Percentiles rank a stretch among this genome's conserved stretches.
phyloP scores from a whole-genome alignment of 2,797 vertebrate genomes.

The Oreortyx pictus region DNA sequence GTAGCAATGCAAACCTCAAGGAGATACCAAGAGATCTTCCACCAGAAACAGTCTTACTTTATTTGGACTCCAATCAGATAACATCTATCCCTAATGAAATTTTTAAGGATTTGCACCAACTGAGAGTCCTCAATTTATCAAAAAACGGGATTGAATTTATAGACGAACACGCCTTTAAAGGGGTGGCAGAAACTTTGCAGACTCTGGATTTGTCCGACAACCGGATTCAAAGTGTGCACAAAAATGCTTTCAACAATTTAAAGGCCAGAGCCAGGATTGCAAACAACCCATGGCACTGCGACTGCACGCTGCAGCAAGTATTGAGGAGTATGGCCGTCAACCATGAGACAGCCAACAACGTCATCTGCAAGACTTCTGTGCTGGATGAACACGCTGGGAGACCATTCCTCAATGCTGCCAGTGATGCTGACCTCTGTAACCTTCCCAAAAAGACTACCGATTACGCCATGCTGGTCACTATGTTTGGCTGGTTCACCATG shows the following conservation, averaged over 20 bases:
- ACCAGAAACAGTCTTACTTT: conserved; percentile 90
- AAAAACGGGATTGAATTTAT: conserved; percentile 95
- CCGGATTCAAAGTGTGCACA: conserved; percentile 95
- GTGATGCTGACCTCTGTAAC: conserved; percentile 94
- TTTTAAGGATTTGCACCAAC: conserved; percentile 92
- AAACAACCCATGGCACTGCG: conserved; percentile 99
- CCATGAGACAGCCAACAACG: conserved; percentile 90
- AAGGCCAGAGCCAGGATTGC: conserved; percentile 93
- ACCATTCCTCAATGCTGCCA: conserved; percentile 89
- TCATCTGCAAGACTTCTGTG: conserved; percentile 95
- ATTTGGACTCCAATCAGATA: conserved; percentile 97
- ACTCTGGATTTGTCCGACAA: conserved; percentile 97
- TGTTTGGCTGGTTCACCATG: conserved; percentile 99
- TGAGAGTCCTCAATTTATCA: conserved; percentile 95
- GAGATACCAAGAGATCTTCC: conserved; percentile 96
- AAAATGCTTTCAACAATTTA: conserved; percentile 93
- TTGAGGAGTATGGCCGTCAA: conserved; percentile 96
- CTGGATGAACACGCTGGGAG: conserved; percentile 89
- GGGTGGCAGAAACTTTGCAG: conserved; percentile 93
- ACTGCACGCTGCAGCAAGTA: conserved; percentile 96
- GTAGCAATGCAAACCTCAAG: conserved; percentile 95
- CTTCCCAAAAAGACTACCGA: conserved; percentile 97
- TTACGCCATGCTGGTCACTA: conserved; percentile 98
- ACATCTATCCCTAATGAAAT: conserved; percentile 93
- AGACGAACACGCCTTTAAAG: conserved; percentile 93